Evolutionary conservation across 2,888 invertebrate species (phyloP), one percentile per base, ranked within the genome.

Genomic region (Deilephila porcellus): DNA sequence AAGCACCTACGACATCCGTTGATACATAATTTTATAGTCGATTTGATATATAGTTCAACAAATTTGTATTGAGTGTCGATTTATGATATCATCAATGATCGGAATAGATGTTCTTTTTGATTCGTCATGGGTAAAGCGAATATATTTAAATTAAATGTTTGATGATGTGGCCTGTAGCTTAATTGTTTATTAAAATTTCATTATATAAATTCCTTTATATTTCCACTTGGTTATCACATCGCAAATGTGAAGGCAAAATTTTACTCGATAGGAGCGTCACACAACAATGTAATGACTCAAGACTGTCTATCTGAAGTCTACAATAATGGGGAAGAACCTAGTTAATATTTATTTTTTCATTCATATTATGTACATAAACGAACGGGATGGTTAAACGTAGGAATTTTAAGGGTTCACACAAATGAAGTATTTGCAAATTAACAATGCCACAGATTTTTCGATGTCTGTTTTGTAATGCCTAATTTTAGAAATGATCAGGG

Each of bases 1-100:
- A 67, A 67, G 25, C 45, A 67, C 67, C 67, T 67, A 45, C 45
- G n/a, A 20, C 14, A 67, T 67, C 67, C 67, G 67, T 45, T 52
- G 52, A 20, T 25, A 25, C 25, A 52, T 52, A 25, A 52, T 45
- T 52, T 52, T 17, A 29, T 29, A 17, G 67, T 25, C 45, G 45
- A 17, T 67, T 67, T 67, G 67, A 25, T 67, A 25, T 67, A 67
- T 67, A 67, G 20, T 45, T 20, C 25, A 17, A 63, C 17, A n/a
- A 17, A 25, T 67, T 45, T 25, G 52, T 17, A 25, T 5, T 52
- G 14, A 20, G 37, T 11, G 29, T 45, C 20, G 52, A 25, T 67
- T 25, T 29, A 45, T 67, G 25, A 20, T 67, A 5, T 52, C 56
- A n/a, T n/a, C 7, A 5, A 56, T 56, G 5, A n/a, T 56, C n/a